phyloP scores from a whole-genome alignment of 2,888 invertebrate genomes.

The Anthophora plumipes region DNA sequence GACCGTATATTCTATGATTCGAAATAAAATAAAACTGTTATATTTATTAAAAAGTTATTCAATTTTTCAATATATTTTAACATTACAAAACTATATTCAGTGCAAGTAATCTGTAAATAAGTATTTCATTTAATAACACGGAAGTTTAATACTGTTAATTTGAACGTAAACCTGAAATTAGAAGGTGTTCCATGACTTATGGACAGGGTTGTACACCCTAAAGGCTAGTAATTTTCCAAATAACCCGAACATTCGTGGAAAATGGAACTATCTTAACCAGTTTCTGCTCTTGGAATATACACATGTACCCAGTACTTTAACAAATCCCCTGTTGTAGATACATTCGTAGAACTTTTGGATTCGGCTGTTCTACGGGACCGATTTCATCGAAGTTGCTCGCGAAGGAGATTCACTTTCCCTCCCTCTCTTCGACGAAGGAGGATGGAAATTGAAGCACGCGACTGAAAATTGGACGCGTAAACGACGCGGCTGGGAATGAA shows the following conservation, averaged over 20 bases:
- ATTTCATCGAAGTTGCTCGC: not conserved
- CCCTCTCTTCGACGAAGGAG: not conserved
- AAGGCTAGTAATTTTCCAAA: not conserved
- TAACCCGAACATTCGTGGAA: not conserved
- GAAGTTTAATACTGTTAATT: no score
- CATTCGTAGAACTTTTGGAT: slow-evolving; percentile 1
- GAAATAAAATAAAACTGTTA: no score
- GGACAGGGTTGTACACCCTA: no score
- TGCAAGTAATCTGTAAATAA: no score
- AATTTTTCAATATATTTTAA: no score
- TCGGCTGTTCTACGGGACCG: not conserved
- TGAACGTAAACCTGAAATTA: no score
- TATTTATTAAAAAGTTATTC: no score
- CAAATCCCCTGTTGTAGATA: not conserved
- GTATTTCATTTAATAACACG: no score
- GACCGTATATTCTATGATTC: no score
- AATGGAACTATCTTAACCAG: not conserved
- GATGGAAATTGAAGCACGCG: not conserved
- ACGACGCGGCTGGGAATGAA: slow-evolving; percentile 17
- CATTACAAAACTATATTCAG: no score
- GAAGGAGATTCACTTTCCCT: no score
- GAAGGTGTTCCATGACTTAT: no score
- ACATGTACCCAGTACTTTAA: not conserved
- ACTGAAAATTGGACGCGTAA: slow-evolving; percentile 14
- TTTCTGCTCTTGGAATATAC: not conserved